phyloP scores from a whole-genome alignment of 2,797 vertebrate species.

The Neopelma chrysocephalum region DNA sequence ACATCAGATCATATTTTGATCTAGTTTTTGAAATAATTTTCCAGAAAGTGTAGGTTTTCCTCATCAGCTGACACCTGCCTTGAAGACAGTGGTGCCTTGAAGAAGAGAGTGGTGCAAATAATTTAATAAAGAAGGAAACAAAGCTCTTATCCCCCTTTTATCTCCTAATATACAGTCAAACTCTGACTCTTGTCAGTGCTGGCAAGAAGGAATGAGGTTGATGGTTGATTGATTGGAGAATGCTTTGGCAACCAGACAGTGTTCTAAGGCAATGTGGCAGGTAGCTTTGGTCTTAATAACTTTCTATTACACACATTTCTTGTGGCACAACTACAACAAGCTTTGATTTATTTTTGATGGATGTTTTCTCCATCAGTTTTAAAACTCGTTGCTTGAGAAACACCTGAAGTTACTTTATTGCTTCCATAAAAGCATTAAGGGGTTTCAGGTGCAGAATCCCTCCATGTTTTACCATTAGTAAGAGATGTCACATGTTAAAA shows the following conservation, averaged over 20 bases:
- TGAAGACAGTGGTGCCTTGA: neutral
- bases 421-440: conserved; percentile 70
- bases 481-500: conserved; percentile 55
- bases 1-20: neutral
- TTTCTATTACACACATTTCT: conserved; percentile 65
- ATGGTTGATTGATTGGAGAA: conserved; percentile 40
- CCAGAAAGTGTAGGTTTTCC: neutral
- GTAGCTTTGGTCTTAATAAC: conserved; percentile 67
- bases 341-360: conserved; percentile 77
- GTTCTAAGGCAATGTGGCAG: conserved; percentile 28
- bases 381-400: conserved; percentile 61
- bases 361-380: conserved; percentile 65
- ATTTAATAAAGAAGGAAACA: neutral
- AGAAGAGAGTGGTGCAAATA: conserved; percentile 13
- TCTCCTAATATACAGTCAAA: conserved; percentile 37
- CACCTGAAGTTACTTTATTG: conserved; percentile 71
- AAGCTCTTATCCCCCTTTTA: conserved; percentile 25
- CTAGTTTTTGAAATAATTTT: conserved; percentile 7
- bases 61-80: neutral
- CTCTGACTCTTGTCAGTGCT: neutral
- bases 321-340: conserved; percentile 63
- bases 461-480: conserved; percentile 45
- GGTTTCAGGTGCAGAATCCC: conserved; percentile 60
- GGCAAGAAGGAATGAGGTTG: conserved; percentile 27
- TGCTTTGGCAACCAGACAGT: neutral